phyloP scores from a whole-genome alignment of 2,888 invertebrate genomes.

The Xylota sylvarum region DNA sequence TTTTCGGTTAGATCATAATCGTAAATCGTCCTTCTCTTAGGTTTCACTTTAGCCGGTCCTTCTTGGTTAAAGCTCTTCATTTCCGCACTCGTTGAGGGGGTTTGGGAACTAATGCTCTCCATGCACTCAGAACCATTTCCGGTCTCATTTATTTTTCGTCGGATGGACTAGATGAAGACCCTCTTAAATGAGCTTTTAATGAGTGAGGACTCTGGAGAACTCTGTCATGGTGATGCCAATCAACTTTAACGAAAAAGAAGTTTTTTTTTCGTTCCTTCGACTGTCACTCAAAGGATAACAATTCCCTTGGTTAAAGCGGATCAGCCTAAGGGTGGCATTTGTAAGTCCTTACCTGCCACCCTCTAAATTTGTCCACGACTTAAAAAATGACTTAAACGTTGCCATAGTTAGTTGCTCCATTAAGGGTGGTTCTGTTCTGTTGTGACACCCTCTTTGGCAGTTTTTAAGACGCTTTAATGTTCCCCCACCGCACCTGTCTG shows the following conservation, averaged over 20 bases:
- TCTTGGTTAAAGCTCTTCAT: slow-evolving; percentile 6
- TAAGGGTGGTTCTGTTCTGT: slow-evolving; percentile 39
- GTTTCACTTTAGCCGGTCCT: background rate
- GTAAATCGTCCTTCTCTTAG: slow-evolving; percentile 50
- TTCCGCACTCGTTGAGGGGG: slow-evolving; percentile 1
- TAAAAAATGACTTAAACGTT: slow-evolving; percentile 61
- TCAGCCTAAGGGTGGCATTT: slow-evolving; percentile 43
- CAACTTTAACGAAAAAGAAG: slow-evolving; percentile 45
- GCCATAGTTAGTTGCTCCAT: slow-evolving; percentile 23
- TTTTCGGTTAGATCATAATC: slow-evolving; percentile 69
- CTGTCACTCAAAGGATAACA: slow-evolving; percentile 59
- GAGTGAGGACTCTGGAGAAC: slow-evolving; percentile 32
- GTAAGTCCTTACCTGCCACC: slow-evolving; percentile 54
- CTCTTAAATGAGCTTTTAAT: slow-evolving; percentile 71
- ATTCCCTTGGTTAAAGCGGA: slow-evolving; percentile 42
- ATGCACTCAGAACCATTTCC: slow-evolving; percentile 63
- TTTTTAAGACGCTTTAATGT: slow-evolving; percentile 58
- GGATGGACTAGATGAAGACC: background rate
- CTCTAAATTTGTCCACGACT: slow-evolving; percentile 30
- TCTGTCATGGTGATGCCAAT: slow-evolving; percentile 45
- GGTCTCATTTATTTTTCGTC: slow-evolving; percentile 18
- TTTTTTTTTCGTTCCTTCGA: background rate
- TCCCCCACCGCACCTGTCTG: slow-evolving; percentile 52
- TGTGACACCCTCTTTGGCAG: slow-evolving; percentile 5
- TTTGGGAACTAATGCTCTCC: slow-evolving; percentile 33